Percentiles rank a stretch among this genome's conserved stretches.
Conservation (phyloP, 2,113 vertebrate genomes). For the Sylvia atricapilla region DNA sequence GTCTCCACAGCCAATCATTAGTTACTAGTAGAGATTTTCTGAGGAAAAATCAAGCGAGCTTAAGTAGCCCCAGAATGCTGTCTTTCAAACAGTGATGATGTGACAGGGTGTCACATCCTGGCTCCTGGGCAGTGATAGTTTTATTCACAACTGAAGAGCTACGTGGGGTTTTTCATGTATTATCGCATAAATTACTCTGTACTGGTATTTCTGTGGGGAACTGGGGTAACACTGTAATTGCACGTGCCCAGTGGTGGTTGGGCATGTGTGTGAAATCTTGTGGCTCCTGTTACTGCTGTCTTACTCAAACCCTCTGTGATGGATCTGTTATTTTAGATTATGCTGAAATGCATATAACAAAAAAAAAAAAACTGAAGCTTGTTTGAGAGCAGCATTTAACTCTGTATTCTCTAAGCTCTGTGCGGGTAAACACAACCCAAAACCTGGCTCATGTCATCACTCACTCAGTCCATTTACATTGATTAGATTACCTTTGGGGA, state of each 20-base stretch:
- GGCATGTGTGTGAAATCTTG: neutral
- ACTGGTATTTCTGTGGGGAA: neutral
- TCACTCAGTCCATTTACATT: neutral
- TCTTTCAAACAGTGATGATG: neutral
- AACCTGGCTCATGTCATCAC: neutral
- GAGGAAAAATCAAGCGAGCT: neutral
- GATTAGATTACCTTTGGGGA: neutral
- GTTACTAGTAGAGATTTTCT: neutral
- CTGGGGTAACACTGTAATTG: neutral
- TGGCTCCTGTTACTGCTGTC: neutral
- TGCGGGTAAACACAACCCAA: neutral
- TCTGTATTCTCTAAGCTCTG: neutral
- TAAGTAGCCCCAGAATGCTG: neutral
- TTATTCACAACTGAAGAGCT: neutral
- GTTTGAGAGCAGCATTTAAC: neutral
- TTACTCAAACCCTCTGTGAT: neutral
- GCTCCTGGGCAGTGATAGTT: neutral
- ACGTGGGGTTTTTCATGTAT: rapidly evolving
- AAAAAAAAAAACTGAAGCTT: neutral
- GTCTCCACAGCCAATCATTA: neutral
- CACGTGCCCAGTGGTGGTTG: neutral
- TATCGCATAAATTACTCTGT: neutral
- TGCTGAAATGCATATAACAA: neutral
- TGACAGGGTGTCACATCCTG: neutral
- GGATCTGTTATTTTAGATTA: neutral